Evolutionary conservation across 2,797 vertebrate species (phyloP).

Genomic region (Lithobates pipiens): DNA sequence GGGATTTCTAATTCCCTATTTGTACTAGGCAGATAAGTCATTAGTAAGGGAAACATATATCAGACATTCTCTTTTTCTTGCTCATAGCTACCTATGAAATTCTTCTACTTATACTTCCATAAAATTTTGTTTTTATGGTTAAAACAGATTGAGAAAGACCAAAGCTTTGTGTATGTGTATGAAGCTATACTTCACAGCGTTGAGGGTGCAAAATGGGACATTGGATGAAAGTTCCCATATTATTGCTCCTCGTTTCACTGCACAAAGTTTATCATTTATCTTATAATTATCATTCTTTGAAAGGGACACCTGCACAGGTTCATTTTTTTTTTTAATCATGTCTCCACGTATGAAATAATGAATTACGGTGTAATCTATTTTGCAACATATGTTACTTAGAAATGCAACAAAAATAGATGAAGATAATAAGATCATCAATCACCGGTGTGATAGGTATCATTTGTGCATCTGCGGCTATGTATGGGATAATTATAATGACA

Average conservation of each 20-base stretch:
- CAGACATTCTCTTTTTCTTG: too few species aligned
- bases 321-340: neutral
- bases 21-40: too few species aligned
- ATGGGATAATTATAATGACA: neutral
- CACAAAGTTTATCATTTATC: neutral
- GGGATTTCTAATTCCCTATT: too few species aligned
- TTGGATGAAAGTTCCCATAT: neutral
- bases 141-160: too few species aligned
- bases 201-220: neutral
- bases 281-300: neutral
- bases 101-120: too few species aligned
- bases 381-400: slow-evolving; percentile 10
- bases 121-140: too few species aligned
- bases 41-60: too few species aligned
- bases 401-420: slow-evolving; percentile 5
- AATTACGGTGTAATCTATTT: slow-evolving; percentile 1
- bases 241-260: neutral
- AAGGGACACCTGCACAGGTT: slow-evolving; percentile 10
- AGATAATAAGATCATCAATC: neutral
- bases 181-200: neutral
- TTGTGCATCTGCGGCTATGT: neutral
- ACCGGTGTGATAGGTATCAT: neutral
- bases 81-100: too few species aligned
- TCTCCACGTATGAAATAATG: neutral
- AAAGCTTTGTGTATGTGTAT: too few species aligned